These are phyloP conservation scores for Mellilla xanthometata DNA, from an alignment of 2,888 invertebrate genomes.

Conservation along the genomic window DNA sequence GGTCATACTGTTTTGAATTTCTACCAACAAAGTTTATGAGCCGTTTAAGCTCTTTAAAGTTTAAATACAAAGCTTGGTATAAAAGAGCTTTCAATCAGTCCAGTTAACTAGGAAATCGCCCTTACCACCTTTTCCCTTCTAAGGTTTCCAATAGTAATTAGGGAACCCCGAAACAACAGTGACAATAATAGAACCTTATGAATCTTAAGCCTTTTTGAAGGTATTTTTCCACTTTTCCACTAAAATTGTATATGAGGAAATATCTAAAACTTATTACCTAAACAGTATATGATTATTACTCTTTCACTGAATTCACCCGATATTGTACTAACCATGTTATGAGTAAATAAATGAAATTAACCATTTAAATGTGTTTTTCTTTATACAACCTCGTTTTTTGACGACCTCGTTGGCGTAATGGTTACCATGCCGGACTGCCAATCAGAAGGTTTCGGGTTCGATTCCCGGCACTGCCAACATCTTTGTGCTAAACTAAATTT, in stretches of 20 bases:
- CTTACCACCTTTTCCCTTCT: neutral
- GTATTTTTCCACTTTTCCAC: conserved; percentile 78
- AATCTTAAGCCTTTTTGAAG: conserved; percentile 37
- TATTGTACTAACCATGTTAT: conserved; percentile 43
- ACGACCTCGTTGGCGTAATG: too few species aligned
- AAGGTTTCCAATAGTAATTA: conserved; percentile 15
- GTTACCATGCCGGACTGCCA: too few species aligned
- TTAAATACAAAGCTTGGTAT: too few species aligned
- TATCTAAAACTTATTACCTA: neutral
- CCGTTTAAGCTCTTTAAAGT: too few species aligned
- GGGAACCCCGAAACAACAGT: conserved; percentile 39
- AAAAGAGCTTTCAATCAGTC: too few species aligned
- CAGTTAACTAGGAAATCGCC: too few species aligned
- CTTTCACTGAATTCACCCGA: conserved; percentile 40
- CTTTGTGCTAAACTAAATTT: too few species aligned
- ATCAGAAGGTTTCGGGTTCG: too few species aligned
- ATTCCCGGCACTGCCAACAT: too few species aligned
- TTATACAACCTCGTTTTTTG: too few species aligned
- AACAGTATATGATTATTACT: conserved; percentile 15
- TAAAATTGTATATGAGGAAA: conserved; percentile 26
- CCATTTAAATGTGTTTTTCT: neutral
- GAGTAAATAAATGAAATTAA: conserved; percentile 30
- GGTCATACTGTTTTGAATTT: too few species aligned
- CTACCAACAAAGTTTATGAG: too few species aligned
- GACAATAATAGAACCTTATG: conserved; percentile 69